Evolutionary conservation across 2,888 invertebrate species (phyloP).

Genomic region (Oligia fasciuncula): DNA sequence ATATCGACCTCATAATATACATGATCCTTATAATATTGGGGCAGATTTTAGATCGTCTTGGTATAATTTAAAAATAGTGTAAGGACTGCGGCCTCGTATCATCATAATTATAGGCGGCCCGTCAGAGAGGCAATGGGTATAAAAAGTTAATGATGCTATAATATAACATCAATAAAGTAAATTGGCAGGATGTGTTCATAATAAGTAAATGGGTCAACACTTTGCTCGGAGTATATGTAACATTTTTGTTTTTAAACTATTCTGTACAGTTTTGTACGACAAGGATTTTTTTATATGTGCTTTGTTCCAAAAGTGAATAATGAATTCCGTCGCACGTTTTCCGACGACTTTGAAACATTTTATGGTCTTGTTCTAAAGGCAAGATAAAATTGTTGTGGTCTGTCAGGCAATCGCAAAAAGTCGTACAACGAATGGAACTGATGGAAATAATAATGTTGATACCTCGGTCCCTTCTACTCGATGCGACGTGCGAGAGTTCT

Average conservation of each 20-base stretch:
- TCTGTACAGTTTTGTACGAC: slow-evolving; percentile 46
- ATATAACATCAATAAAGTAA: slow-evolving; percentile 88
- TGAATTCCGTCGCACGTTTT: slow-evolving; percentile 77
- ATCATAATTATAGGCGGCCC: slow-evolving; percentile 86
- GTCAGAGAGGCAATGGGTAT: slow-evolving; percentile 81
- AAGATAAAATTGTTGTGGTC: slow-evolving; percentile 79
- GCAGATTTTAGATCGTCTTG: slow-evolving; percentile 80
- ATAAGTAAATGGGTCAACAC: slow-evolving; percentile 84
- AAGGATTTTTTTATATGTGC: slow-evolving; percentile 46
- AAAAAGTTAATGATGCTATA: slow-evolving; percentile 88
- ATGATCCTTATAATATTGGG: slow-evolving; percentile 80
- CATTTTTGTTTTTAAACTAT: slow-evolving; percentile 61
- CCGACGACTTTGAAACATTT: slow-evolving; percentile 73
- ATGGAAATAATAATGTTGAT: slow-evolving; percentile 81
- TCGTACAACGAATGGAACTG: slow-evolving; percentile 75
- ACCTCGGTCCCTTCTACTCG: slow-evolving; percentile 73
- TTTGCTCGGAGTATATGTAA: slow-evolving; percentile 71
- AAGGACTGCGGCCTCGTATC: slow-evolving; percentile 82
- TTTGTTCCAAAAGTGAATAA: slow-evolving; percentile 71
- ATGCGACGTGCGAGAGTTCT: slow-evolving; percentile 77
- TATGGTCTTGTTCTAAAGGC: slow-evolving; percentile 76
- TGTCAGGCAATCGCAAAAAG: slow-evolving; percentile 78
- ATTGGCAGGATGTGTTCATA: slow-evolving; percentile 87
- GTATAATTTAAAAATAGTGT: slow-evolving; percentile 88
- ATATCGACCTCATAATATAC: slow-evolving; percentile 76